Conservation (phyloP, 2,113 vertebrate genomes). For the Sapajus apella region DNA sequence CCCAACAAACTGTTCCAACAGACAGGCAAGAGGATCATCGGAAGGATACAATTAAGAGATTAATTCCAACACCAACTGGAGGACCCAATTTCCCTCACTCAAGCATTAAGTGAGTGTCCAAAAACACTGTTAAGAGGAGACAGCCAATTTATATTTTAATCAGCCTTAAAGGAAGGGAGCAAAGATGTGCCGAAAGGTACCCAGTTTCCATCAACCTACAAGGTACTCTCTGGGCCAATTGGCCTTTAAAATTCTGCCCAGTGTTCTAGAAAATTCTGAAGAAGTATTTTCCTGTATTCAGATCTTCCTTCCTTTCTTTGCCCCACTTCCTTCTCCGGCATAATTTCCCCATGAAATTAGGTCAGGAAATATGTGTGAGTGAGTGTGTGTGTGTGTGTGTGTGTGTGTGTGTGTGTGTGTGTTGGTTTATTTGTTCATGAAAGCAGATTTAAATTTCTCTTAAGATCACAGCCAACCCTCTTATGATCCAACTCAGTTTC, state of each 20-base stretch:
- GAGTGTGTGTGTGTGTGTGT: rapidly evolving
- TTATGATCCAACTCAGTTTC: not conserved
- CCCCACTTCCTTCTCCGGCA: rapidly evolving
- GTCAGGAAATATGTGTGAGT: rapidly evolving
- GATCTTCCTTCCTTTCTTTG: not conserved
- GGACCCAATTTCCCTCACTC: not conserved
- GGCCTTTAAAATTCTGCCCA: not conserved
- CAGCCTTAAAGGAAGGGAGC: not conserved
- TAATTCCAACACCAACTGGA: rapidly evolving
- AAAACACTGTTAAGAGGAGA: not conserved
- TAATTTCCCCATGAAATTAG: not conserved
- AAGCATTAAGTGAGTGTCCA: not conserved
- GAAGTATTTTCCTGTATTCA: rapidly evolving
- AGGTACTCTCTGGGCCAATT: rapidly evolving
- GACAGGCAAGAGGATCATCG: too few relatives aligned
- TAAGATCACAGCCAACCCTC: not conserved
- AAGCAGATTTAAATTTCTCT: not conserved
- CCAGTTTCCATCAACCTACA: not conserved
- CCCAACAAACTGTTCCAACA: not conserved
- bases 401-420: not conserved
- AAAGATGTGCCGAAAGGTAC: rapidly evolving
- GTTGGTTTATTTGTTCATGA: not conserved
- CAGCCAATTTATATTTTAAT: not conserved
- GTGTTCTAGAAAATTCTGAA: not conserved
- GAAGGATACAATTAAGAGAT: not conserved